Evolutionary conservation across 2,797 vertebrate species (phyloP), one percentile per base, ranked within the genome.

Genomic region (Amniataba percoides): DNA sequence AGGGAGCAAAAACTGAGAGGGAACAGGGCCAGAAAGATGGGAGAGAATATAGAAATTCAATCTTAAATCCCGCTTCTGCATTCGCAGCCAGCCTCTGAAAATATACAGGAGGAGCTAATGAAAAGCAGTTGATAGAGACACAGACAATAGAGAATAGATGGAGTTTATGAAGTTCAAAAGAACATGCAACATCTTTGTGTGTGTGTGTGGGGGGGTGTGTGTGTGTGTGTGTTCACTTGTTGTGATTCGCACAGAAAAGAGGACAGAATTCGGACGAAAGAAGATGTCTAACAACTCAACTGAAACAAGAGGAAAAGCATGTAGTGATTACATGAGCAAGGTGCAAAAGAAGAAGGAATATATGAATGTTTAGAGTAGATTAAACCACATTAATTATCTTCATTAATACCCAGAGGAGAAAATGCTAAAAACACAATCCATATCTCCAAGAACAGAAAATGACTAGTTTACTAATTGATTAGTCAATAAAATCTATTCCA

Each of bases 101-200:
- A 72, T 34, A 63, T 13, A 65, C 42, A 66, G 31, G 27, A 16
- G 19, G 61, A 27, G 46, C 39, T 31, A 48, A 69, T 66, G 19
- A 46, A 75, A 68, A 73, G 25, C 55, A 55, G 53, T 66, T 49
- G 68, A 63, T 16, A 18, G n/a, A 62, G 21, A 36, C 31, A 46
- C 25, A 36, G 31, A 81, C 69, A 67, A 74, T 16, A 25, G 27
- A 61, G 59, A 71, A 53, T 14, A 58, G 36, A 73, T 51, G n/a
- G 58, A 83, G 78, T 82, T 86, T 58, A 58, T 77, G 42, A 85
- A 85, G 85, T 89, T 84, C 36, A 81, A 81, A 86, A 78, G 61
- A 88, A 86, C 87, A 80, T 69, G 76, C 62, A 87, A 84, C 78
- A 81, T 87, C 87, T 88, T 82, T 89, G 78, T 78, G 63, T 21